Conservation (phyloP, 2,888 invertebrate genomes). For the Parnassius smintheus region DNA sequence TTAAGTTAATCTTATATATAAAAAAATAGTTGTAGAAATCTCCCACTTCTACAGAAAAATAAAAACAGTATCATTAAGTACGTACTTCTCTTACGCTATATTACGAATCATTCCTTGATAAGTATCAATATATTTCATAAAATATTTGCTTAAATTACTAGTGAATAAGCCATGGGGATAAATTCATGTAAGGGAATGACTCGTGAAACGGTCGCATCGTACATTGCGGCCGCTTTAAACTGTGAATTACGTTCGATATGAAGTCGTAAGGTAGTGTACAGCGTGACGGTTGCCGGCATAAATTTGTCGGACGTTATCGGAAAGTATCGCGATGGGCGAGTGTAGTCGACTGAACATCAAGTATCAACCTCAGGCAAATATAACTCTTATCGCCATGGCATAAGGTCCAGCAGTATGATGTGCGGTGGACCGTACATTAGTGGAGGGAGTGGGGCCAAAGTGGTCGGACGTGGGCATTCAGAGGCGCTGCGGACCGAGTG, state of each 20-base stretch:
- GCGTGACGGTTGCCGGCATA: slow-evolving; percentile 26
- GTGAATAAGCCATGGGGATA: slow-evolving; percentile 9
- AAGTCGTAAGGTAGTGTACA: slow-evolving; percentile 27
- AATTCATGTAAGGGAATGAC: slow-evolving; percentile 21
- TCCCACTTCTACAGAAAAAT: no score
- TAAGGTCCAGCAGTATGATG: slow-evolving; percentile 12
- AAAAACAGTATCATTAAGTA: no score
- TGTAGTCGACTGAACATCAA: slow-evolving; percentile 21
- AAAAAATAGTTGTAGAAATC: no score
- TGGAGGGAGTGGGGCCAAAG: slow-evolving; percentile 26
- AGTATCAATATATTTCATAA: no score
- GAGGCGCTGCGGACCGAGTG: slow-evolving; percentile 30
- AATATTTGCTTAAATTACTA: no score
- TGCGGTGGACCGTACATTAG: slow-evolving; percentile 27
- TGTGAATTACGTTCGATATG: slow-evolving; percentile 21
- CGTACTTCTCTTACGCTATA: no score
- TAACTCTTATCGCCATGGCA: slow-evolving; percentile 8
- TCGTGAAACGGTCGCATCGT: slow-evolving; percentile 22
- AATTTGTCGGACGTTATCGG: slow-evolving; percentile 29
- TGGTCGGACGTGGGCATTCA: slow-evolving; percentile 33
- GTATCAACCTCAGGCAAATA: slow-evolving; percentile 3
- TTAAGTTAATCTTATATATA: no score
- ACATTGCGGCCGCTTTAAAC: slow-evolving; percentile 26
- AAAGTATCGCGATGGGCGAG: slow-evolving; percentile 23
- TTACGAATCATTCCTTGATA: no score